A percentile compares a stretch with the other conserved stretches of the same genome.
These are phyloP conservation scores for Tiphia femorata DNA, from an alignment of 2,888 invertebrate genomes.

Conservation along the genomic window DNA sequence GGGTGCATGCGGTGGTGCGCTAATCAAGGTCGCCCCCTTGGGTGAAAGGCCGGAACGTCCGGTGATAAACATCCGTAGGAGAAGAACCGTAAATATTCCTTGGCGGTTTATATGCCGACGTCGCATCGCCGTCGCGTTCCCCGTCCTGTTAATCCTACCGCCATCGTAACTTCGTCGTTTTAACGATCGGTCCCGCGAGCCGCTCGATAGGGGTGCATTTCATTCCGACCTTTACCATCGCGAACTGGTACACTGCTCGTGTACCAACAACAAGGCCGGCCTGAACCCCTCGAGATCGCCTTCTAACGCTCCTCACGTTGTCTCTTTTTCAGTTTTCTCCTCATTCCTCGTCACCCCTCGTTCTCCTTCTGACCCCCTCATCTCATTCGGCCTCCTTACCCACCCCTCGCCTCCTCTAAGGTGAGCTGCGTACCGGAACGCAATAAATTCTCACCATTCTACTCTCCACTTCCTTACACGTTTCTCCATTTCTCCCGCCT, in stretches of 20 bases:
- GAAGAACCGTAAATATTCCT: neutral
- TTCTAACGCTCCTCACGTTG: too few species aligned
- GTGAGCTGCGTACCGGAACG: conserved; percentile 41
- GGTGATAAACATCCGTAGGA: too few species aligned
- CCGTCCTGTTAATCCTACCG: neutral
- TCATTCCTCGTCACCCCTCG: conserved; percentile 14
- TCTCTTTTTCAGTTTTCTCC: too few species aligned
- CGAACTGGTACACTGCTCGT: too few species aligned
- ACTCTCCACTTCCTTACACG: conserved; percentile 27
- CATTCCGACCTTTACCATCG: conserved; percentile 31
- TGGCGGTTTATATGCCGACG: neutral
- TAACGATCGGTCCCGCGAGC: neutral
- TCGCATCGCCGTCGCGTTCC: neutral
- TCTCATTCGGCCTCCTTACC: neutral
- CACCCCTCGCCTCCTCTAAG: neutral
- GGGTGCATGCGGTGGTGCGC: too few species aligned
- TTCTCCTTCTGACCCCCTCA: conserved; percentile 12
- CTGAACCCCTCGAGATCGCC: too few species aligned
- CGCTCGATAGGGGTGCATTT: conserved; percentile 18
- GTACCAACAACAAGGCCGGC: too few species aligned
- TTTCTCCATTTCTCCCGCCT: conserved; percentile 18
- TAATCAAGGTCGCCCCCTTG: too few species aligned
- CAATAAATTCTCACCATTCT: conserved; percentile 46
- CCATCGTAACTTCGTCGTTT: neutral
- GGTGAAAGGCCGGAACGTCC: too few species aligned